Conservation (phyloP, 1,140 invertebrate genomes). For the Penaeus chinensis region DNA sequence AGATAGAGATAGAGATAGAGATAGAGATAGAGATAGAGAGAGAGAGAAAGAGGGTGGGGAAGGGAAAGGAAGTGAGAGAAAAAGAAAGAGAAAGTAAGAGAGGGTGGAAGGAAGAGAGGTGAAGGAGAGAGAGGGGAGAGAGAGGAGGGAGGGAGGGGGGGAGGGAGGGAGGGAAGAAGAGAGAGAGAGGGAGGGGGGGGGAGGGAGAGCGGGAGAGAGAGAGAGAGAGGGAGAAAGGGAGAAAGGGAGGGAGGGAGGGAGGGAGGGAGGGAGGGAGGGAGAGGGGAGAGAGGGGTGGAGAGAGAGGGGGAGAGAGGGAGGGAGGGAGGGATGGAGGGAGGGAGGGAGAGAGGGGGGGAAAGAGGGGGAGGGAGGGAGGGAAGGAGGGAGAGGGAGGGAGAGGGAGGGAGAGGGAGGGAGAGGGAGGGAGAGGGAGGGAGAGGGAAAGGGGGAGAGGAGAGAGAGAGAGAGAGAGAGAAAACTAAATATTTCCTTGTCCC, state of each 20-base stretch:
- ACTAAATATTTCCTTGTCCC: background rate
- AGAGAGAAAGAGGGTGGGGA: background rate
- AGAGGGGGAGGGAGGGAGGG: constrained; percentile 18
- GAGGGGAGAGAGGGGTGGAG: background rate
- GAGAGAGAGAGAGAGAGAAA: too few species aligned
- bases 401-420: constrained; percentile 3
- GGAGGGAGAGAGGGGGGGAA: constrained; percentile 19
- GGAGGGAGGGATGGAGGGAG: constrained; percentile 8
- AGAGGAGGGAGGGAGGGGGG: background rate
- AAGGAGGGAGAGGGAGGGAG: constrained; percentile 54
- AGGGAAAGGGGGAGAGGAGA: background rate
- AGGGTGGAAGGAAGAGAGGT: background rate
- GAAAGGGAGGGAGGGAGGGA: background rate
- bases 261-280: background rate
- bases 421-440: background rate
- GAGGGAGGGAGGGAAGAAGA: background rate
- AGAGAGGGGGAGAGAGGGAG: background rate
- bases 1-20: background rate
- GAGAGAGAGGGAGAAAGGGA: constrained; percentile 40
- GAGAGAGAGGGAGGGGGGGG: constrained; percentile 40
- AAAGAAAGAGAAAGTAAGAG: background rate
- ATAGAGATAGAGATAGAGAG: background rate
- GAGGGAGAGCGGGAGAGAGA: constrained; percentile 50
- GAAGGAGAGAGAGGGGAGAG: background rate
- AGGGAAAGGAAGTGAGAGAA: background rate